Conservation (phyloP, 1,140 invertebrate genomes). For the Drosophila pseudoobscura region DNA sequence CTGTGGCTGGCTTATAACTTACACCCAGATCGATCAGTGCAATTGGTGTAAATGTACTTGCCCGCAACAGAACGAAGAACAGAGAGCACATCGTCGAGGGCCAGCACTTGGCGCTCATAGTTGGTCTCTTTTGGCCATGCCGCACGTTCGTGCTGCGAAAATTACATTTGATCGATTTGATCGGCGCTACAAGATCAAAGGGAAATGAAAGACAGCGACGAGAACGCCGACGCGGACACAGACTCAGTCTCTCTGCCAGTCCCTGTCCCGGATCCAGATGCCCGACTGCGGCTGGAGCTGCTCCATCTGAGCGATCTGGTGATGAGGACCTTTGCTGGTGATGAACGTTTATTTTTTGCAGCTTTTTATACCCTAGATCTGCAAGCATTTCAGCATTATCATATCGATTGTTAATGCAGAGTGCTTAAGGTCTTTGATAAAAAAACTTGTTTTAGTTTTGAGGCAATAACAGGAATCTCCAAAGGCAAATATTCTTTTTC, state of each 20-base stretch:
- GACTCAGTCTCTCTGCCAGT: too few species aligned
- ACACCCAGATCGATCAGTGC: constrained; percentile 81
- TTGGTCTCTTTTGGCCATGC: constrained; percentile 55
- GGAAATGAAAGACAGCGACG: constrained; percentile 67
- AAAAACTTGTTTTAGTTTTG: background rate
- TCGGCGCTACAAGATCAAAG: constrained; percentile 83
- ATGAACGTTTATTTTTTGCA: constrained; percentile 23
- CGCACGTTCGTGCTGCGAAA: constrained; percentile 81
- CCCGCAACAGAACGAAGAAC: constrained; percentile 30
- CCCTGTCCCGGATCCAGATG: constrained; percentile 19
- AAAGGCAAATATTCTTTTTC: too few species aligned
- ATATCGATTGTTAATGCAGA: constrained; percentile 28
- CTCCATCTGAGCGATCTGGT: constrained; percentile 23
- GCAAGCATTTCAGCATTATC: constrained; percentile 26
- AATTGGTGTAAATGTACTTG: constrained; percentile 83
- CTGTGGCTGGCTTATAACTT: constrained; percentile 78
- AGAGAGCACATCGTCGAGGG: constrained; percentile 24
- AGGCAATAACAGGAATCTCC: too few species aligned
- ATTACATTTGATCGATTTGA: constrained; percentile 84
- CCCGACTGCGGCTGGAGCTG: constrained; percentile 31
- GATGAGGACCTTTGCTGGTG: constrained; percentile 33
- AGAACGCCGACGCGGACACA: constrained; percentile 44
- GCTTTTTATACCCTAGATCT: constrained; percentile 10
- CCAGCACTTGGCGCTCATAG: constrained; percentile 69
- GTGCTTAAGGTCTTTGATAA: background rate